Percentiles rank a stretch among this genome's conserved stretches.
Evolutionary conservation across 2,888 invertebrate species (phyloP).

Genomic region (Chaetogeoica ovagalla): DNA sequence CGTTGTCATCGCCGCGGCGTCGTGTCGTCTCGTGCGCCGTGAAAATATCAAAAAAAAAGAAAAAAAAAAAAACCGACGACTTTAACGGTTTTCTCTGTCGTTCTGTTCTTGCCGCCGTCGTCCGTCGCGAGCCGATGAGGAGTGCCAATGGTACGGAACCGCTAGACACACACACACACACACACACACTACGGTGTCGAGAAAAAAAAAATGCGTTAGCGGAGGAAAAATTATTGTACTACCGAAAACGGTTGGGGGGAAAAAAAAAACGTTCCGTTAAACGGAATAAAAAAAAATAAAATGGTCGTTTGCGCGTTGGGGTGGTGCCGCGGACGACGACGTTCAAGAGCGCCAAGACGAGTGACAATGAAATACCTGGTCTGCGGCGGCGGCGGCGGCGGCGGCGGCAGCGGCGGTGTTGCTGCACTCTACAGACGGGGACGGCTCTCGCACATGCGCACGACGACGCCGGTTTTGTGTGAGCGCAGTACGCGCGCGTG

Average conservation of each 20-base stretch:
- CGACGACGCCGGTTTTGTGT: not conserved
- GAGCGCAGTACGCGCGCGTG: not conserved
- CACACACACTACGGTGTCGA: too few relatives aligned
- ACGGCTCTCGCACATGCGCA: slow-evolving; percentile 2
- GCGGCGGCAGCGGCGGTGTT: not conserved
- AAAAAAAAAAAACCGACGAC: too few relatives aligned
- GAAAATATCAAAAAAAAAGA: too few relatives aligned
- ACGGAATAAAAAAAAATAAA: not conserved
- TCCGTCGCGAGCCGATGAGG: too few relatives aligned
- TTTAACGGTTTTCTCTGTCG: too few relatives aligned
- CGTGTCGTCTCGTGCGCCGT: not conserved
- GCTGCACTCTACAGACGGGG: not conserved
- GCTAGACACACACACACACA: too few relatives aligned
- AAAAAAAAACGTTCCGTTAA: too few relatives aligned
- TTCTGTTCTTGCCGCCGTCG: too few relatives aligned
- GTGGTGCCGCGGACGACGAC: not conserved
- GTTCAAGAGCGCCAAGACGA: slow-evolving; percentile 36
- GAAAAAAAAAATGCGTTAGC: too few relatives aligned
- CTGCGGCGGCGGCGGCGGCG: not conserved
- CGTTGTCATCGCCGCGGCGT: slow-evolving; percentile 23
- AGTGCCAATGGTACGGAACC: too few relatives aligned
- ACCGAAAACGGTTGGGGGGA: too few relatives aligned
- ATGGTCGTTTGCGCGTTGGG: not conserved
- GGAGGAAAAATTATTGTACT: too few relatives aligned
- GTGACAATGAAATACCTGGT: slow-evolving; percentile 46